Evolutionary conservation across 2,113 vertebrate species (phyloP).

Genomic region (Acinonyx jubatus): DNA sequence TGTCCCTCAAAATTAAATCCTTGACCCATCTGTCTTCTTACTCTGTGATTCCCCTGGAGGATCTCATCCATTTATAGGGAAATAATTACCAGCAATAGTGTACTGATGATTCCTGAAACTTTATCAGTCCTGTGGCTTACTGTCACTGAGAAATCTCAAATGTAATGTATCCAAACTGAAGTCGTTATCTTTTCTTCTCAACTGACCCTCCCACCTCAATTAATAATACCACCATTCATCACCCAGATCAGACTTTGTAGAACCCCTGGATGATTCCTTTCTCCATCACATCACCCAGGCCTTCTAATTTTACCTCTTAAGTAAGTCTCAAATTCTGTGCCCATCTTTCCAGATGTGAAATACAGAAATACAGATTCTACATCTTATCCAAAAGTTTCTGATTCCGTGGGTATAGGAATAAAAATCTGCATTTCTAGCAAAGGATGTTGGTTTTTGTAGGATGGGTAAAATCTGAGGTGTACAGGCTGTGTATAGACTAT

Average conservation of each 20-base stretch:
- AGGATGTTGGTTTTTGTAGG: not conserved
- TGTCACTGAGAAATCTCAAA: not conserved
- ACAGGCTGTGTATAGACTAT: not conserved
- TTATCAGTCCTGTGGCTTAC: not conserved
- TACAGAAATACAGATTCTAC: not conserved
- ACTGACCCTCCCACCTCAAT: not conserved
- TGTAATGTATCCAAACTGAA: not conserved
- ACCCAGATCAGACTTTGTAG: not conserved
- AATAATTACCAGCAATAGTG: not conserved
- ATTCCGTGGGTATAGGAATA: not conserved
- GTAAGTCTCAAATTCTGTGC: not conserved
- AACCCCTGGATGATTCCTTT: not conserved
- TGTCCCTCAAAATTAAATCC: not conserved
- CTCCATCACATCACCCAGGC: not conserved
- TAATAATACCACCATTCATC: not conserved
- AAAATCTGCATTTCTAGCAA: constrained; percentile 14
- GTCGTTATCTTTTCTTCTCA: not conserved
- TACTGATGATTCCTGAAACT: not conserved
- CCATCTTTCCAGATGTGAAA: not conserved
- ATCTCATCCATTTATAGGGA: not conserved
- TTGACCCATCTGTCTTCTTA: not conserved
- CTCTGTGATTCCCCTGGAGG: not conserved
- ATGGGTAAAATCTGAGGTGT: not conserved
- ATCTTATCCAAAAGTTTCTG: not conserved
- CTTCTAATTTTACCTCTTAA: not conserved